Evolutionary conservation across 2,888 invertebrate genomes (phyloP).

Genomic region (Apomyelois bistriatella): DNA sequence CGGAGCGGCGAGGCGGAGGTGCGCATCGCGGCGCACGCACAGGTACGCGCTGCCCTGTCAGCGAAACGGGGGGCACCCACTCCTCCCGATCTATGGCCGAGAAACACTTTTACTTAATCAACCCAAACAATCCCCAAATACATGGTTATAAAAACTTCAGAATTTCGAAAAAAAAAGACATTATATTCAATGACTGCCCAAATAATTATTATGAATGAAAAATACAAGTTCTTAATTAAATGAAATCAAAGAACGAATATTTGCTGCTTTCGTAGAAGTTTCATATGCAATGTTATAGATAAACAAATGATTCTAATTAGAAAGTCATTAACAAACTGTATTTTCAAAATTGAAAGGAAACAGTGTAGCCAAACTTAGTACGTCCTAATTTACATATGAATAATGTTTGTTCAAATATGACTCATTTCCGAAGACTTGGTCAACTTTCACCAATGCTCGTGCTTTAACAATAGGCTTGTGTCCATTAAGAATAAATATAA

Average conservation of each 20-base stretch:
- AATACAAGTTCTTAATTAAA: constrained; percentile 3
- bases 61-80: constrained; percentile 42
- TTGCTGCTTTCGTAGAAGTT: too few relatives aligned
- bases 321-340: constrained; percentile 13
- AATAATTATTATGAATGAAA: too few relatives aligned
- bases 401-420: constrained; percentile 68
- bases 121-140: too few relatives aligned
- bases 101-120: too few relatives aligned
- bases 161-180: too few relatives aligned
- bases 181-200: too few relatives aligned
- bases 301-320: constrained; percentile 17
- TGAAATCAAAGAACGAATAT: too few relatives aligned
- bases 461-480: constrained; percentile 50
- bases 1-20: constrained; percentile 69
- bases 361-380: constrained; percentile 36
- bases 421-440: constrained; percentile 59
- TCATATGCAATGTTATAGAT: too few relatives aligned
- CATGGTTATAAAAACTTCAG: too few relatives aligned
- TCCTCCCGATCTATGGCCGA: constrained; percentile 29
- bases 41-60: constrained; percentile 48
- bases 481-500: too few relatives aligned
- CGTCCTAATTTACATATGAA: constrained; percentile 67
- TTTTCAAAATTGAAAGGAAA: constrained; percentile 39
- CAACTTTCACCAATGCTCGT: constrained; percentile 68
- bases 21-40: constrained; percentile 75